Evolutionary conservation across 1,140 invertebrate species (phyloP), one percentile per base, ranked within the genome.

Genomic region (Drosophila sturtevanti): DNA sequence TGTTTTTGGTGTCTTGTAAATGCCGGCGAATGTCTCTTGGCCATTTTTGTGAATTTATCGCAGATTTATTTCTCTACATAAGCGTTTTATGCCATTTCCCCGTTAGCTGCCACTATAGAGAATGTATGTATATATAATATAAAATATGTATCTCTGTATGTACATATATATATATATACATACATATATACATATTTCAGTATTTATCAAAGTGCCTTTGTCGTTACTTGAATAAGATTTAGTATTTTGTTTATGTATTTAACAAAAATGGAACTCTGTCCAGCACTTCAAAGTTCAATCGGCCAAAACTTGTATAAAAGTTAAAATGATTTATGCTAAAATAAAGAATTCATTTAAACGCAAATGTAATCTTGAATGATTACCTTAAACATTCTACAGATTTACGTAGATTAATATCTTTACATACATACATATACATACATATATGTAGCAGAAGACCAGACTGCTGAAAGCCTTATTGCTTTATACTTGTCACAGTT

Each of bases 31-130:
- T 67, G 51, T 63, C 63, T 63, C 37, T 76, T 37, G 69, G 55
- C 51, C 34, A 55, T 85, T 80, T 60, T 77, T 81, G 59, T 65
- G 58, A 79, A 81, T 85, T 81, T 81, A 86, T 85, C 69, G 70
- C 67, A 69, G 78, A 85, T 86, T 84, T 85, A 66, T 69, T 77
- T 78, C 66, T 73, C 65, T 77, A 67, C 72, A 66, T 73, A 80
- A 84, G 73, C 79, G 77, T 73, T 80, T 85, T 85, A 76, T 80
- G 38, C 58, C 52, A 48, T 59, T 63, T 67, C 55, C 41, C 41
- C 9, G 34, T 48, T 51, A 22, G 62, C 51, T 66, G 38, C 16
- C 10, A 24, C 41, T 65, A 51, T 67, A 61, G 3, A 31, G 3
- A n/a, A n/a, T n/a, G n/a, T n/a, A n/a, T 63, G 59, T 72, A 35